Evolutionary conservation across 2,888 invertebrate species (phyloP), one percentile per base, ranked within the genome.

Genomic region (Gastracanthus pulcherrimus): DNA sequence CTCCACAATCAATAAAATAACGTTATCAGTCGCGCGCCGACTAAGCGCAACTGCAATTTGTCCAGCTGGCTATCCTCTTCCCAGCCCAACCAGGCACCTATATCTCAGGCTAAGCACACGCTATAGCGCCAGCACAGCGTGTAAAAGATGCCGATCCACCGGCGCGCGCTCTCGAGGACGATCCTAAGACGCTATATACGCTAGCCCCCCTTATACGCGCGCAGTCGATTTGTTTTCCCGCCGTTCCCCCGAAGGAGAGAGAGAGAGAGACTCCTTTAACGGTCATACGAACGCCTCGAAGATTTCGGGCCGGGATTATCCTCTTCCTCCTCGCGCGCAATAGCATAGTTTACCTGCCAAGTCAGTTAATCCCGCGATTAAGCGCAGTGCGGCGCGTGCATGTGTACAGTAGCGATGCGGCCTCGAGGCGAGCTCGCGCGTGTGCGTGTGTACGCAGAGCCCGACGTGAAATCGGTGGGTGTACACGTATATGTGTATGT

Each of bases 351-450:
- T 87, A 86, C 87, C 85, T 86, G 85, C 88, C 88, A 88, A 89
- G 88, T 87, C 86, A 86, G 88, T 88, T 89, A 89, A 89, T 89
- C 87, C 87, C 84, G 77, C 88, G 87, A 89, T 90, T 89, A 90
- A 86, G 85, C 86, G 84, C 82, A 85, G 85, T 87, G 86, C 45
- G 23, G n/a, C 51, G 41, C 23, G 26, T 74, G n/a, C 31, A 4
- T 45, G 13, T 36, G 9, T 45, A 36, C 29, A 23, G 13, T 23
- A 13, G 9, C n/a, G n/a, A 70, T 13, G 26, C 11, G n/a, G 34
- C 60, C 34, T 64, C 55, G 66, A 41, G 66, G 58, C 66, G 48
- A 60, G 34, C 26, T 23, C 0, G 45, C 19, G 62, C 48, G 45
- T 72, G n/a, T 51, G 36, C 62, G n/a, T 31, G 60, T 38, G 16